Conservation (phyloP, 2,888 invertebrate genomes). For the Tetrapedia diversipes region DNA sequence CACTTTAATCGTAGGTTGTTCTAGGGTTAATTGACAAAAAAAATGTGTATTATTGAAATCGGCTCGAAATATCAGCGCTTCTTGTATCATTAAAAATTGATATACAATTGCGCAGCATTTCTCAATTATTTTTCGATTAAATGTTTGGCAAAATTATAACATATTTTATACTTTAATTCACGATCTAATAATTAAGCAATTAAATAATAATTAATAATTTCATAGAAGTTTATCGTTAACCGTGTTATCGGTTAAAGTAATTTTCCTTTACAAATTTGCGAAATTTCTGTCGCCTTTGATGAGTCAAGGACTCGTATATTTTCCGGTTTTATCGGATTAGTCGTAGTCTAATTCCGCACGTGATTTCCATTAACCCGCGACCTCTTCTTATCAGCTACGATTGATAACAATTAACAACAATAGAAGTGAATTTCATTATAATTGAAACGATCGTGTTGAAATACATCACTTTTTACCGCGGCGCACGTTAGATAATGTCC, state of each 20-base stretch:
- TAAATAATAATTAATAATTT: slow-evolving; percentile 16
- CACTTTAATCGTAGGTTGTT: no score
- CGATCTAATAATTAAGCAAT: slow-evolving; percentile 17
- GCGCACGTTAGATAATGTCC: slow-evolving; percentile 32
- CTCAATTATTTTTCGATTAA: no score
- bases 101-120: no score
- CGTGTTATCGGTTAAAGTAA: slow-evolving; percentile 1
- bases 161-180: neutral
- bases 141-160: neutral
- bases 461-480: slow-evolving; percentile 25
- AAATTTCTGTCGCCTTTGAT: slow-evolving; percentile 34
- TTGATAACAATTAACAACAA: slow-evolving; percentile 53
- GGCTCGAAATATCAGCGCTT: no score
- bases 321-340: slow-evolving; percentile 39
- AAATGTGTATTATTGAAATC: no score
- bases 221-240: slow-evolving; percentile 13
- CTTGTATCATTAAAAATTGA: no score
- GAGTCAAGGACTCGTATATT: slow-evolving; percentile 52
- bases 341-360: slow-evolving; percentile 58
- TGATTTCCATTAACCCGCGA: slow-evolving; percentile 54
- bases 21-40: no score
- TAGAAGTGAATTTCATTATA: slow-evolving; percentile 55
- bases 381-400: slow-evolving; percentile 36
- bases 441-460: slow-evolving; percentile 43
- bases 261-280: slow-evolving; percentile 32